Conservation (phyloP, 1,140 invertebrate genomes). For the Polypedilum pembai region DNA sequence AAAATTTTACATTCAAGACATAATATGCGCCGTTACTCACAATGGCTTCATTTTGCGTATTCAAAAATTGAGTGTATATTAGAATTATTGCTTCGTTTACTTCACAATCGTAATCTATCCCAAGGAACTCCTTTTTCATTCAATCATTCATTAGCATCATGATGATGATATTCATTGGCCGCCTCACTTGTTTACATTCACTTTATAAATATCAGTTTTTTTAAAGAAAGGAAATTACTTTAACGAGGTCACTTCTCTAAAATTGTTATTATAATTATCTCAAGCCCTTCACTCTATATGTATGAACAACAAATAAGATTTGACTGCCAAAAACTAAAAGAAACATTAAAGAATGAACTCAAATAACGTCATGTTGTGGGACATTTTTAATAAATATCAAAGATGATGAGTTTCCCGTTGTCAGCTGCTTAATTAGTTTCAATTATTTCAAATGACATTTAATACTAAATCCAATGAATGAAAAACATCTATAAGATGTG, state of each 20-base stretch:
- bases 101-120: no score
- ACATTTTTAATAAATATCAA: neutral
- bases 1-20: neutral
- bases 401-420: neutral
- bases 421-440: conserved; percentile 26
- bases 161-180: neutral
- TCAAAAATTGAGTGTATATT: neutral
- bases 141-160: neutral
- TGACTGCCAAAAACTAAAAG: no score
- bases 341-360: neutral
- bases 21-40: neutral
- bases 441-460: conserved; percentile 24
- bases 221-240: neutral
- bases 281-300: neutral
- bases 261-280: neutral
- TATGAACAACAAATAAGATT: no score
- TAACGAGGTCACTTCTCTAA: neutral
- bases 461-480: neutral
- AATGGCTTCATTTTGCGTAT: neutral
- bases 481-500: no score
- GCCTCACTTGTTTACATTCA: neutral
- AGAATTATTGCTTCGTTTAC: no score
- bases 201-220: neutral
- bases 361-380: neutral
- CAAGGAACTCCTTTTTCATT: neutral